A percentile compares a stretch with the other conserved stretches of the same genome.
These are phyloP conservation scores for Zapus hudsonius DNA, from an alignment of 2,113 vertebrate genomes.

Conservation along the genomic window DNA sequence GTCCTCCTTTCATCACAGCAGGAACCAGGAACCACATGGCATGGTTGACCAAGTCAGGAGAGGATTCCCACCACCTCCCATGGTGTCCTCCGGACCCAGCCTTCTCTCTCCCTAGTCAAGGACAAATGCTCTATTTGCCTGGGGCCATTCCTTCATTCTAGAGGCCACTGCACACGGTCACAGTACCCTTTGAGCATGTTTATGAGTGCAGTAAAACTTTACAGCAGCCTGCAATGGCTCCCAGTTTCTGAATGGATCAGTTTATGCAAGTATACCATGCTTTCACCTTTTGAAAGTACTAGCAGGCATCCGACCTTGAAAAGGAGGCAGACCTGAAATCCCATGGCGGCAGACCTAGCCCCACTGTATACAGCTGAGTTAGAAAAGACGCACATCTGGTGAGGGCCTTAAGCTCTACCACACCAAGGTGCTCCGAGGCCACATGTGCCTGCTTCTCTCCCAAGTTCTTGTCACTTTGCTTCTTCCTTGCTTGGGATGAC, in stretches of 20 bases:
- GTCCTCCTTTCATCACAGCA: not conserved
- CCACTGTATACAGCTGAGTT: not conserved
- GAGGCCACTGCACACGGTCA: not conserved
- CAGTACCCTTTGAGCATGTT: constrained; percentile 63
- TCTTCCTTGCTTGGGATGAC: not conserved
- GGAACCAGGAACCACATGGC: not conserved
- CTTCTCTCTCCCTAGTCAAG: constrained; percentile 46
- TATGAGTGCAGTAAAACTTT: constrained; percentile 72
- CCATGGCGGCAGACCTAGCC: not conserved
- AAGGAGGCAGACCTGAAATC: not conserved
- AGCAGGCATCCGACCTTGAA: constrained; percentile 26
- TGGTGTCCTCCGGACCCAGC: not conserved
- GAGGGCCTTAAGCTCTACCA: not conserved
- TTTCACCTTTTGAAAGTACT: constrained; percentile 57
- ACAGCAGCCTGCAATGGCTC: constrained; percentile 36
- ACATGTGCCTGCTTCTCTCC: not conserved
- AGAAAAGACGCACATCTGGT: not conserved
- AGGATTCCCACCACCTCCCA: not conserved
- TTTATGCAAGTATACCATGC: constrained; percentile 22
- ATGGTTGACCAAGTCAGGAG: not conserved
- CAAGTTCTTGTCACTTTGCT: not conserved
- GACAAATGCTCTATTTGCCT: constrained; percentile 55
- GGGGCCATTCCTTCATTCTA: constrained; percentile 57
- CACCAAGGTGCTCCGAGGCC: not conserved
- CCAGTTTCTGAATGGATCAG: constrained; percentile 53